Evolutionary conservation across 2,888 invertebrate species (phyloP), one percentile per base, ranked within the genome.

Genomic region (Anticlea derivata): DNA sequence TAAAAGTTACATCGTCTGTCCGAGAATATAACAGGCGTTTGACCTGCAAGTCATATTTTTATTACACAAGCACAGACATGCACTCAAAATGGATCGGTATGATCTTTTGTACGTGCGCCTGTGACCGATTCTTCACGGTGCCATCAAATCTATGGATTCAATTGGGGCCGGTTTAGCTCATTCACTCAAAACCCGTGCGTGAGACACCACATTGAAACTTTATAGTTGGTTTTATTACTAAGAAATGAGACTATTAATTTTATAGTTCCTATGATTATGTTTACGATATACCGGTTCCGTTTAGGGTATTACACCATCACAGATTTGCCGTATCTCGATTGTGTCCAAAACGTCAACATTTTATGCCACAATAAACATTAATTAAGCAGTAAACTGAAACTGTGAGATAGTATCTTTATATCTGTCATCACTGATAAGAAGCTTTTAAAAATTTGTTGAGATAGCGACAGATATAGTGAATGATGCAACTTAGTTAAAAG

Each of bases 191-290:
- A 75, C 65, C 73, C 78, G 73, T 75, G 76, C 79, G 76, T 79
- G 82, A 83, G 81, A 78, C 79, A 78, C 70, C 73, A 71, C 78
- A 81, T 83, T 82, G 79, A 81, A 79, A 73, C 76, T 88, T 87
- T 86, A 87, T 85, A 80, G 84, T 78, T 71, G 69, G 67, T 79
- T 88, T 89, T 86, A 87, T 86, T 82, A 82, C 75, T 68, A 80
- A 78, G 82, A 86, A 86, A 88, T 86, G 83, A 86, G 86, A 76
- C 80, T 75, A 79, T 87, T 80, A 86, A 81, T 79, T 84, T 83
- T 85, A 86, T 85, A 77, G 81, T 77, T 75, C 70, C 70, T 73
- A 78, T 83, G 83, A 85, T 86, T 82, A 82, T 75, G 66, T 86
- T 85, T 81, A 88, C 70, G 82, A 80, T 67, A 62, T 60, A 75